Percentiles rank a stretch among this genome's conserved stretches.
phyloP scores from a whole-genome alignment of 2,797 vertebrate genomes.

The Typhlichthys subterraneus region DNA sequence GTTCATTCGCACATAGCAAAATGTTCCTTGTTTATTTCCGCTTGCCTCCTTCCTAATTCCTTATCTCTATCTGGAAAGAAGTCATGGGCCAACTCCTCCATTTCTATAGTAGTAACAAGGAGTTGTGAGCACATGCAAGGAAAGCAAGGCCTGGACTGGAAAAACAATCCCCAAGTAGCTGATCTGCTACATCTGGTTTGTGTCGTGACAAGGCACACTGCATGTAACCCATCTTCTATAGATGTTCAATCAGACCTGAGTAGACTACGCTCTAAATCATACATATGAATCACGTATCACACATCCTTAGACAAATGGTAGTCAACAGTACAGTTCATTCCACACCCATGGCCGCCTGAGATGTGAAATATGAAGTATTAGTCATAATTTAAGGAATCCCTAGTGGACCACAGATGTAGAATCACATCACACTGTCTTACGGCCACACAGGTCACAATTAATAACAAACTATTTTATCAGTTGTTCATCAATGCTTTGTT shows the following conservation, averaged over 20 bases:
- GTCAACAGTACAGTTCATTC: slow-evolving; percentile 35
- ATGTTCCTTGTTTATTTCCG: too few species aligned
- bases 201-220: slow-evolving; percentile 63
- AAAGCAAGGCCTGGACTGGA: slow-evolving; percentile 42
- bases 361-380: slow-evolving; percentile 35
- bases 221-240: slow-evolving; percentile 19
- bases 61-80: too few species aligned
- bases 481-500: slow-evolving; percentile 1
- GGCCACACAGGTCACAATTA: slow-evolving; percentile 3
- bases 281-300: slow-evolving; percentile 51
- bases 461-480: slow-evolving; percentile 16
- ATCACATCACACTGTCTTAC: slow-evolving; percentile 9
- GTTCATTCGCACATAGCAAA: not conserved
- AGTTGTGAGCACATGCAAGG: slow-evolving; percentile 44
- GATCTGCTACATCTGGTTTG: slow-evolving; percentile 69
- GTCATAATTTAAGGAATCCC: slow-evolving; percentile 35
- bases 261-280: slow-evolving; percentile 26
- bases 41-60: too few species aligned
- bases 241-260: slow-evolving; percentile 34
- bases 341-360: slow-evolving; percentile 16
- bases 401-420: slow-evolving; percentile 23
- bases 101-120: slow-evolving; percentile 15
- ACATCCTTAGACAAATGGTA: slow-evolving; percentile 21
- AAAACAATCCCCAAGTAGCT: slow-evolving; percentile 67
- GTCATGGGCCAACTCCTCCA: too few species aligned